These are phyloP conservation scores for Drosophila tani DNA, from an alignment of 1,140 invertebrate genomes.

Conservation along the genomic window DNA sequence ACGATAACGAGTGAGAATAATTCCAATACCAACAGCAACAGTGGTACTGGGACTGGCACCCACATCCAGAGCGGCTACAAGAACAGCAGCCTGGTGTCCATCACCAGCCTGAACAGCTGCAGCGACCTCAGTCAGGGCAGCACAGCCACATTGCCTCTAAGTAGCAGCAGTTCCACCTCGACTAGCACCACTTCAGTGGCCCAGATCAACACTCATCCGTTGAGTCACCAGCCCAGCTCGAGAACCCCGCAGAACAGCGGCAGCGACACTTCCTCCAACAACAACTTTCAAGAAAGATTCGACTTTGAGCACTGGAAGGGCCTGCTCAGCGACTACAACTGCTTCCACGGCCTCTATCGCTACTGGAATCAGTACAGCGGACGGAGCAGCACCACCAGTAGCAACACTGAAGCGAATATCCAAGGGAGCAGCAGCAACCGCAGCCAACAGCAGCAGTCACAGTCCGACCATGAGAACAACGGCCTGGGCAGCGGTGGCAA, in stretches of 20 bases:
- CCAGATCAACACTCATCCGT: slow-evolving; percentile 17
- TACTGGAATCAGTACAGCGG: slow-evolving; percentile 73
- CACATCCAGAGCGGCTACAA: slow-evolving; percentile 33
- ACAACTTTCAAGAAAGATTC: slow-evolving; percentile 80
- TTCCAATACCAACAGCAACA: slow-evolving; percentile 17
- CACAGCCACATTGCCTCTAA: slow-evolving; percentile 55
- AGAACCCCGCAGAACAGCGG: slow-evolving; percentile 22
- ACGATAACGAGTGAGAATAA: slow-evolving; percentile 50
- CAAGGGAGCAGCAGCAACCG: slow-evolving; percentile 14
- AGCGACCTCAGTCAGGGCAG: slow-evolving; percentile 61
- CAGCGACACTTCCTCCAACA: slow-evolving; percentile 80
- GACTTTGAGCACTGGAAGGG: slow-evolving; percentile 80
- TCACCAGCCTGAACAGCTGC: slow-evolving; percentile 71
- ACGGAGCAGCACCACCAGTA: slow-evolving; percentile 18
- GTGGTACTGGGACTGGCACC: neutral
- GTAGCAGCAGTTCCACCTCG: slow-evolving; percentile 29
- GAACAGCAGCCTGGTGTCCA: slow-evolving; percentile 69
- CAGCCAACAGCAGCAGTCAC: slow-evolving; percentile 19
- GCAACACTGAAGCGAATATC: slow-evolving; percentile 8
- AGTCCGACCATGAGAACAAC: slow-evolving; percentile 53
- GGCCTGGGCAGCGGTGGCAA: slow-evolving; percentile 53
- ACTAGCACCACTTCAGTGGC: neutral
- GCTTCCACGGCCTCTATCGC: slow-evolving; percentile 76
- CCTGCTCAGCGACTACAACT: slow-evolving; percentile 75
- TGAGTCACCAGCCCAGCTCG: slow-evolving; percentile 12